phyloP scores from a whole-genome alignment of 2,888 invertebrate genomes.

The Eumacrocentrus americanus region DNA sequence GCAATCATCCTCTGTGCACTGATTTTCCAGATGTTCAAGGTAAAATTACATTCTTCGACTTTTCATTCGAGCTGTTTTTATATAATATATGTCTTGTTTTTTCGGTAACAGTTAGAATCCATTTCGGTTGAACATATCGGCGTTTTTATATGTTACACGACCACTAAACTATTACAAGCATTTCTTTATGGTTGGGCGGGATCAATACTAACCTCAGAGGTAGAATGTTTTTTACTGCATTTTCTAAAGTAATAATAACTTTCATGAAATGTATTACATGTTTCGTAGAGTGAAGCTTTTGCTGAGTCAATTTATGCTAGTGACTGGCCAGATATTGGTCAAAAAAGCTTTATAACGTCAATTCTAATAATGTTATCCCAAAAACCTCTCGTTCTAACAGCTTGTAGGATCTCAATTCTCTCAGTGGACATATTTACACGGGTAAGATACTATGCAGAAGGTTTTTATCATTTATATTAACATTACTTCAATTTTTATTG shows the following conservation, averaged over 20 bases:
- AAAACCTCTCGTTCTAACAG: conserved; percentile 23
- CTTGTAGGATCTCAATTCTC: conserved; percentile 20
- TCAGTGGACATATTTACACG: conserved; percentile 25
- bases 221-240: too few species aligned
- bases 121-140: not conserved
- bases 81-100: too few species aligned
- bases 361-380: conserved; percentile 22
- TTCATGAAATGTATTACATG: too few species aligned
- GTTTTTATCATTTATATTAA: too few species aligned
- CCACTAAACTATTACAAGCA: not conserved
- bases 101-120: not conserved
- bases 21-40: conserved; percentile 40
- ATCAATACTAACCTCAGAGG: not conserved
- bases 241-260: too few species aligned
- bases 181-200: not conserved
- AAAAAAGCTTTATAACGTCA: conserved; percentile 18
- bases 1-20: conserved; percentile 39
- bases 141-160: not conserved
- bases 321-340: conserved; percentile 20
- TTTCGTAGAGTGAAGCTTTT: conserved; percentile 20
- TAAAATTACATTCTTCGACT: too few species aligned
- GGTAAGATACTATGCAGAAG: too few species aligned
- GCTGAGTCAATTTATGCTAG: conserved; percentile 20
- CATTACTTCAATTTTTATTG: too few species aligned
- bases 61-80: too few species aligned